phyloP scores from a whole-genome alignment of 1,140 invertebrate genomes.

The Delia radicum region DNA sequence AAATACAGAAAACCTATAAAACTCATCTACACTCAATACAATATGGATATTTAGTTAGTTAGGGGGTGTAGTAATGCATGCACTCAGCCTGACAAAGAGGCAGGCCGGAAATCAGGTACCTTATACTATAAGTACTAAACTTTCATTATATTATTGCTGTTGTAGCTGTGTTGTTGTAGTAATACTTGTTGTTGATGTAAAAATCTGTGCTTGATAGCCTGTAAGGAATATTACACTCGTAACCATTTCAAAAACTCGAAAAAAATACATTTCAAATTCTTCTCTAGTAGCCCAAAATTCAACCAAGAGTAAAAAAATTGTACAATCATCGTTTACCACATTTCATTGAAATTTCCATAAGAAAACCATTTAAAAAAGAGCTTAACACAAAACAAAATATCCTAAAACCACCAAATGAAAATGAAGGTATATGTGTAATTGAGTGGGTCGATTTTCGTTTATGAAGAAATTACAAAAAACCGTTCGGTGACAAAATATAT shows the following conservation, averaged over 20 bases:
- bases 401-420: not conserved
- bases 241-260: not conserved
- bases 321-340: conserved; percentile 27
- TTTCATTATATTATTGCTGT: not conserved
- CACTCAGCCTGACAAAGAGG: not conserved
- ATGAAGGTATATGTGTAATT: conserved; percentile 30
- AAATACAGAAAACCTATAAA: not conserved
- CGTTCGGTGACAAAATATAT: no score
- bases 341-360: conserved; percentile 44
- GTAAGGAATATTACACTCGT: conserved; percentile 2
- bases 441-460: not conserved
- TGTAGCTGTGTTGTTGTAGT: not conserved
- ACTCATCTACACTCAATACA: no score
- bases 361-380: conserved; percentile 35
- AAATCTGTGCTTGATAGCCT: conserved; percentile 40
- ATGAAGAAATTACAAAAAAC: no score
- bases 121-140: not conserved
- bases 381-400: not conserved
- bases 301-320: conserved; percentile 6
- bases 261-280: conserved; percentile 3
- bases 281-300: conserved; percentile 17
- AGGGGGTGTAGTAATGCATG: not conserved
- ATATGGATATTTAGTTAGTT: not conserved
- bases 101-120: not conserved
- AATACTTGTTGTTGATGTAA: conserved; percentile 1